These are phyloP conservation scores for Drosophila guanche DNA, from an alignment of 1,140 invertebrate genomes.

Conservation along the genomic window DNA sequence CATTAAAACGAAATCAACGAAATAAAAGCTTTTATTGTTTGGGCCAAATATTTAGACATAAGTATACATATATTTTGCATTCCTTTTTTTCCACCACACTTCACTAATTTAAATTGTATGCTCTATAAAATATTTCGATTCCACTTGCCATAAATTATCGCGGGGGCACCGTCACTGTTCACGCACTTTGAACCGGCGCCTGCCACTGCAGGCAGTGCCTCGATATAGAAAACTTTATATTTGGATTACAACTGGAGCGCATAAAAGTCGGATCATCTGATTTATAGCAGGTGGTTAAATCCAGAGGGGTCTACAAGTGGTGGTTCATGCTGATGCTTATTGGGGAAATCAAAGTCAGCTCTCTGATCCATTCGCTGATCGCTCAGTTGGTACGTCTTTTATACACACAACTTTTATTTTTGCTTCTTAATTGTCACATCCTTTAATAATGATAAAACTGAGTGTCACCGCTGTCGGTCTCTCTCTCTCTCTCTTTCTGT, in stretches of 20 bases:
- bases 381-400: no score
- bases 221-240: conserved; percentile 30
- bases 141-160: conserved; percentile 56
- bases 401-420: no score
- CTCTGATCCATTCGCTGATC: no score
- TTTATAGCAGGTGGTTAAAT: conserved; percentile 7
- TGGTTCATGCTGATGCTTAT: no score
- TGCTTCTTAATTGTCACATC: no score
- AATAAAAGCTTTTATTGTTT: conserved; percentile 40
- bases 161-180: conserved; percentile 21
- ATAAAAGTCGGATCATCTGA: conserved; percentile 31
- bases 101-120: conserved; percentile 72
- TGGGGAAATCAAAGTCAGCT: no score
- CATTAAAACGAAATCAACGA: conserved; percentile 39
- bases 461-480: no score
- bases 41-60: conserved; percentile 7
- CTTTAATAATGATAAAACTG: no score
- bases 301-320: no score
- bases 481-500: no score
- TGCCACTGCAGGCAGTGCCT: conserved; percentile 1
- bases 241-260: conserved; percentile 38
- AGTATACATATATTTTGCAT: conserved; percentile 25
- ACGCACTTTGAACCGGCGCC: conserved; percentile 61
- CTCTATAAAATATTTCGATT: conserved; percentile 60
- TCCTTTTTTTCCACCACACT: conserved; percentile 37